Evolutionary conservation across 1,140 invertebrate genomes (phyloP).

Genomic region (Drosophila kohkoa): DNA sequence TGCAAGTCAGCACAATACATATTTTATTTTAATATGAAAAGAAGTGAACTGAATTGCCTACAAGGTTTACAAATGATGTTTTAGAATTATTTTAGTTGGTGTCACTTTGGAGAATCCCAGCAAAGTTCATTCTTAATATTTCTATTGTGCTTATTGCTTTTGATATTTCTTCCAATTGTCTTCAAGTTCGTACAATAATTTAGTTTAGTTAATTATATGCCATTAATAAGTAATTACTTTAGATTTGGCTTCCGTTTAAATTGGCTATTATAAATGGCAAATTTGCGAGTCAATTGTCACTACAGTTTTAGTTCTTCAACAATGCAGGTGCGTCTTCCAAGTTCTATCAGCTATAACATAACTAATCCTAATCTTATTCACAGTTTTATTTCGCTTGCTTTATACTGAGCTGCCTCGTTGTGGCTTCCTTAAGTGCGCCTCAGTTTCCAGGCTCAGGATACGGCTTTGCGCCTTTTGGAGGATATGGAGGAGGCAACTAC

Average conservation of each 20-base stretch:
- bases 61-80: background rate
- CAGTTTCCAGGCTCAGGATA: conserved; percentile 58
- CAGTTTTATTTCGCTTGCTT: conserved; percentile 19
- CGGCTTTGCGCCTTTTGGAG: conserved; percentile 63
- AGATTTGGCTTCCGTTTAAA: conserved; percentile 55
- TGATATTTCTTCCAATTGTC: background rate
- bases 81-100: background rate
- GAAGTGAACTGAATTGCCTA: background rate
- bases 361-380: conserved; percentile 2
- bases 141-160: background rate
- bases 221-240: conserved; percentile 49
- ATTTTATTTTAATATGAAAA: background rate
- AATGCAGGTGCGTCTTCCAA: conserved; percentile 58
- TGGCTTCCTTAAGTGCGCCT: conserved; percentile 39
- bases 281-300: conserved; percentile 33
- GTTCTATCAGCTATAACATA: background rate
- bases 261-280: conserved; percentile 26
- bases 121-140: background rate
- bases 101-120: background rate
- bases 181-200: conserved; percentile 11
- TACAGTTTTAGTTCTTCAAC: conserved; percentile 33
- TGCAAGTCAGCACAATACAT: background rate
- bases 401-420: conserved; percentile 36
- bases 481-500: conserved; percentile 51
- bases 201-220: conserved; percentile 54